Base-by-base conservation (phyloP, 53 echinoderm and acorn worm species). In the Zoroaster sp. region DNA sequence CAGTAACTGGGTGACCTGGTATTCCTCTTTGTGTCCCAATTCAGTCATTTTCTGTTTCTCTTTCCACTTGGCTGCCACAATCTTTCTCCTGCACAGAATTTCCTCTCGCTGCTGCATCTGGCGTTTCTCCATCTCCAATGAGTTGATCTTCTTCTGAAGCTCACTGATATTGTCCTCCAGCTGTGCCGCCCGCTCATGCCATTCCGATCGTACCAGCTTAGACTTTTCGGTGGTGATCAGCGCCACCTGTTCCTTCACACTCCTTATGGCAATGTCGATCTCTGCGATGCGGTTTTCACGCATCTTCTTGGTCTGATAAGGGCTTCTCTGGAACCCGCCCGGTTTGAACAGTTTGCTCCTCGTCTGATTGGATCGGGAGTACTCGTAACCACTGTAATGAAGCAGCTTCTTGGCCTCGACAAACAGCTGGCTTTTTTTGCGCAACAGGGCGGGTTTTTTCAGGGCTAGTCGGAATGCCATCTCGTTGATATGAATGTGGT, bases 1-100 rank as follows among this genome's bases (percentile, higher is more conserved):
- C 39, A 87, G 55, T 18, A 38, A 52, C 65, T 87, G 55, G 39
- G 73, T 73, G 74, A 54, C 74, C 31, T 87, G 74, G 41, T n/a
- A n/a, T n/a, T 76, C 78, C 63, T 1, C 63, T 0, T 59, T 28
- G 23, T 59, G 63, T 28, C 28, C 63, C 21, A 59, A 21, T 25
- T n/a, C n/a, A n/a, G 63, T 9, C 25, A 28, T 11, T 59, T 59
- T 28, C 28, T 59, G 63, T 15, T 59, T 59, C 63, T 59, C 63
- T 25, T 28, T 25, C 23, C 63, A 28, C 63, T 25, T 59, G 8
- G 63, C 63, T 59, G 63, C 63, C 63, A 21, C 21, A 10, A 28
- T 28, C 63, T 28, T 21, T 11, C 28, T 59, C 30, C 63, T 8
- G 10, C 28, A 21, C 10, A 28, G 28, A 21, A 21, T 25, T 25